These are phyloP conservation scores for Andrena marginata DNA, from an alignment of 2,888 invertebrate species.

Conservation along the genomic window DNA sequence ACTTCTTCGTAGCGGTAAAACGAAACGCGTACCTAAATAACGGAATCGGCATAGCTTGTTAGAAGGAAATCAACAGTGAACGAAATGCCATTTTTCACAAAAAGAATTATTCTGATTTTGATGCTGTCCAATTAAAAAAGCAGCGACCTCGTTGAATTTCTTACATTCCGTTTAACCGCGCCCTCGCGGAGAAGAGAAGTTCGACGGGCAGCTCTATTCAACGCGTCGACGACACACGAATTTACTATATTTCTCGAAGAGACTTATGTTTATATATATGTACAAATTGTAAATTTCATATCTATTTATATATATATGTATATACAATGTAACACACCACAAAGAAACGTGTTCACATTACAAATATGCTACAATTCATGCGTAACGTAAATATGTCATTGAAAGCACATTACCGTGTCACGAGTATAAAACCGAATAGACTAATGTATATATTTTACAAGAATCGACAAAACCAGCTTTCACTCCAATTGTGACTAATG, in stretches of 20 bases:
- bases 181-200: conserved; percentile 12
- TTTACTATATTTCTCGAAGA: conserved; percentile 41
- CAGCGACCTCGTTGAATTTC: background rate
- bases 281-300: conserved; percentile 67
- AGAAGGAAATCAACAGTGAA: background rate
- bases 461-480: conserved; percentile 55
- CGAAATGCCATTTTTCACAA: conserved; percentile 60
- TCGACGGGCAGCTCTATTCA: conserved; percentile 17
- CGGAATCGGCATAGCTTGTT: background rate
- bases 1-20: conserved; percentile 6
- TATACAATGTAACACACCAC: conserved; percentile 60
- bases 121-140: conserved; percentile 10
- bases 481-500: conserved; percentile 66
- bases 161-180: conserved; percentile 9
- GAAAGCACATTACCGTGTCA: conserved; percentile 62
- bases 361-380: conserved; percentile 57
- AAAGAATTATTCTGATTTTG: conserved; percentile 56
- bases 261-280: conserved; percentile 61
- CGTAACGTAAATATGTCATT: conserved; percentile 40
- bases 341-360: conserved; percentile 44
- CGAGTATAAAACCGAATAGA: conserved; percentile 62
- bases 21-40: background rate
- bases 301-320: conserved; percentile 52
- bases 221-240: conserved; percentile 27
- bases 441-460: conserved; percentile 56